These are phyloP conservation scores for Zoanthus gigantus DNA, from an alignment of 92 coral and sea anemone species.

Conservation along the genomic window DNA sequence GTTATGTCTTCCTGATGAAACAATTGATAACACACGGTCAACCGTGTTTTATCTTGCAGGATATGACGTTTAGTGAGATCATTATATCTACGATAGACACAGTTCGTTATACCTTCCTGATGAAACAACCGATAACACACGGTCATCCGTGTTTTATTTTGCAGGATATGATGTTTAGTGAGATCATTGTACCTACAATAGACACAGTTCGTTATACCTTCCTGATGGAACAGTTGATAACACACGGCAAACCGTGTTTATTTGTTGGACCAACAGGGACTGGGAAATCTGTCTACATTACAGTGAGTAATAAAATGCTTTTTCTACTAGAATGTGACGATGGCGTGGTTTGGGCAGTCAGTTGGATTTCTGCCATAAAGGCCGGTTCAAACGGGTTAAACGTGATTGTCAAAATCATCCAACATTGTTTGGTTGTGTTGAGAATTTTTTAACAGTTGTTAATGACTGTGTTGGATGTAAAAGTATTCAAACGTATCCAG, in stretches of 20 bases:
- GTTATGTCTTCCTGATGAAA: constrained; percentile 71
- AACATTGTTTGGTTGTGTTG: too few species aligned
- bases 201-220: constrained; percentile 98
- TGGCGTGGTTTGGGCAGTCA: too few species aligned
- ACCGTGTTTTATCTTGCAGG: constrained; percentile 61
- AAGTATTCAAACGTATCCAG: too few species aligned
- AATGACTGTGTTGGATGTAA: too few species aligned
- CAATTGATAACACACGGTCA: constrained; percentile 66
- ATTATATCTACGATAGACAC: constrained; percentile 97
- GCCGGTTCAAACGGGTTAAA: too few species aligned
- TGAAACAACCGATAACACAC: constrained; percentile 88
- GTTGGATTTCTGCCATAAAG: too few species aligned
- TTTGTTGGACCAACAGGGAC: constrained; percentile 99
- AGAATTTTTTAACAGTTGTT: too few species aligned
- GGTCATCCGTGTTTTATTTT: background rate
- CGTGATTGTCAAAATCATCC: too few species aligned
- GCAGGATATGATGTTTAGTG: constrained; percentile 99
- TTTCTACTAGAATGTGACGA: background rate
- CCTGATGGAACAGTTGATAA: constrained; percentile 91
- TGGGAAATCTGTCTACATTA: constrained; percentile 97
- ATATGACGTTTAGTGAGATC: constrained; percentile 98
- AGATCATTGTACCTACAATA: constrained; percentile 96
- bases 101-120: constrained; percentile 95
- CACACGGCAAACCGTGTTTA: constrained; percentile 92
- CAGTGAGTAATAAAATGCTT: constrained; percentile 69